A percentile compares a stretch with the other conserved stretches of the same genome.
Conservation (phyloP, 2,113 vertebrate species). For the Mesitornis unicolor region DNA sequence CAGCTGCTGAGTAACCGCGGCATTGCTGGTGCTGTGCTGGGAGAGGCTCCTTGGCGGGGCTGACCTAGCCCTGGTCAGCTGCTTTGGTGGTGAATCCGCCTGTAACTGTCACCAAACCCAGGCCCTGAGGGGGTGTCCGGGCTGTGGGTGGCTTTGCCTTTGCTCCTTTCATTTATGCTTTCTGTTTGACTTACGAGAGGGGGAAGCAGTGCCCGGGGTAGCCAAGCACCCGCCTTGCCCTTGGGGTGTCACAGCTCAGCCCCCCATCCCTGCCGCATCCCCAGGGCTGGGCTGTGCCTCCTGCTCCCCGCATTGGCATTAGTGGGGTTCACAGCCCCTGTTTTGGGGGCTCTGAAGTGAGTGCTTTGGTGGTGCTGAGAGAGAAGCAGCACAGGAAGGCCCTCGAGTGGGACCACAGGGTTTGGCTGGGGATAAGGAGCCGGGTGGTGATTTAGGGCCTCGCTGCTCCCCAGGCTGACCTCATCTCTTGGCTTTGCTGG, state of each 20-base stretch:
- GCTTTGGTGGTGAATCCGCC: neutral
- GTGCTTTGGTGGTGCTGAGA: neutral
- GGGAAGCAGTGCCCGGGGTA: neutral
- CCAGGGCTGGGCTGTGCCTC: neutral
- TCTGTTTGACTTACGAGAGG: neutral
- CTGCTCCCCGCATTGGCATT: accelerated
- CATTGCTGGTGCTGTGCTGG: accelerated
- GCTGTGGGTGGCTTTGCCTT: accelerated
- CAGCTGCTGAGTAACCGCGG: neutral
- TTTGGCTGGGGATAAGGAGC: accelerated
- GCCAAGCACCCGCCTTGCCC: neutral
- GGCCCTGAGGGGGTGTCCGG: neutral
- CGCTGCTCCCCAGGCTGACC: neutral
- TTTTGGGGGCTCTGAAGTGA: neutral
- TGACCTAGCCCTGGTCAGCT: neutral
- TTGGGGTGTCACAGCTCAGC: accelerated
- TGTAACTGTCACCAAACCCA: accelerated
- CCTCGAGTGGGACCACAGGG: accelerated
- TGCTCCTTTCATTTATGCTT: neutral
- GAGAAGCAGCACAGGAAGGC: accelerated
- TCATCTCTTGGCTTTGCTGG: neutral
- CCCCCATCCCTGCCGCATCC: accelerated
- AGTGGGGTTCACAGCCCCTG: neutral
- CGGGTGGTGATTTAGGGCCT: accelerated
- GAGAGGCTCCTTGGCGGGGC: neutral